phyloP scores from a whole-genome alignment of 2,113 vertebrate genomes.

The Sebastes schlegelii region DNA sequence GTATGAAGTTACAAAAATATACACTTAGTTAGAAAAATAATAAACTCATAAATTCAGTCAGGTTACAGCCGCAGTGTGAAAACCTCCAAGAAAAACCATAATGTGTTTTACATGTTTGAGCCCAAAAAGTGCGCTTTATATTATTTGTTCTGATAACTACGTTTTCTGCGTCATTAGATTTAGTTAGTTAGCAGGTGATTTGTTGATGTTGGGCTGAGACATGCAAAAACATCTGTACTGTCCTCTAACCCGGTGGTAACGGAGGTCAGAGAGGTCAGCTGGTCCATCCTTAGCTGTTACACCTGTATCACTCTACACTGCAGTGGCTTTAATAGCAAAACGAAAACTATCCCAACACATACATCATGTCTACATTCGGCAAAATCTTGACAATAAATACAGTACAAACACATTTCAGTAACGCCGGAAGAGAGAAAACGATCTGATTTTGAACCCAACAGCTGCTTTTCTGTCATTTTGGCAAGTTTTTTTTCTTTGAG shows the following conservation, averaged over 20 bases:
- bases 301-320: not conserved
- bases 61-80: constrained; percentile 1
- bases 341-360: not conserved
- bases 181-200: no score
- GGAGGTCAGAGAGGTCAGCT: not conserved
- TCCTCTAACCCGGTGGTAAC: not conserved
- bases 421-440: not conserved
- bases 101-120: constrained; percentile 6
- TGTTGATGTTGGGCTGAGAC: not conserved
- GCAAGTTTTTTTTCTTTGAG: not conserved
- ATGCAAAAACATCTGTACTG: not conserved
- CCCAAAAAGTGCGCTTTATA: not conserved
- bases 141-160: not conserved
- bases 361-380: not conserved
- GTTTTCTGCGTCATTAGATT: not conserved
- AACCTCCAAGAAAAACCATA: not conserved
- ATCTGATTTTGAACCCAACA: not conserved
- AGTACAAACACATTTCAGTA: constrained; percentile 19
- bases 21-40: constrained; percentile 43
- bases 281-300: not conserved
- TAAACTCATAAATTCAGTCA: constrained; percentile 21
- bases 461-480: constrained; percentile 2
- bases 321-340: constrained; percentile 6
- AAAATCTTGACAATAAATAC: constrained; percentile 6
- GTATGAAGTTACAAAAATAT: constrained; percentile 54